Percentiles rank a stretch among this genome's conserved stretches.
phyloP scores from a whole-genome alignment of 1,140 invertebrate genomes.

The Reticulitermes speratus region DNA sequence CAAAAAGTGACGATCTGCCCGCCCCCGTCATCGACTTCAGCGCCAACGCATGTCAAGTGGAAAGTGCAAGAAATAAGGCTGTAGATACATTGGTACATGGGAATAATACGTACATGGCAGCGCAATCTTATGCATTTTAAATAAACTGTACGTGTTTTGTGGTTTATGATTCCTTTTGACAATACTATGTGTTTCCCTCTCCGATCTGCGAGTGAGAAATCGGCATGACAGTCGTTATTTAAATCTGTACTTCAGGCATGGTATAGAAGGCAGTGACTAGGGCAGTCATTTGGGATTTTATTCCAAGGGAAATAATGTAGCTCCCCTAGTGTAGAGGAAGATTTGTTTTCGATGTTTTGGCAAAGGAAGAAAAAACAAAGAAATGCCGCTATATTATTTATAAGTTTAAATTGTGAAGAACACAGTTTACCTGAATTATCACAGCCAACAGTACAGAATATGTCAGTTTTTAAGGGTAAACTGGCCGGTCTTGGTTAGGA shows the following conservation, averaged over 20 bases:
- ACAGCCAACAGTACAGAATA: neutral
- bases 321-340: neutral
- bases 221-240: neutral
- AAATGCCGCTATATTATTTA: neutral
- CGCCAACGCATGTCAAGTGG: conserved; percentile 22
- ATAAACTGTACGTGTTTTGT: neutral
- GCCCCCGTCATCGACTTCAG: conserved; percentile 26
- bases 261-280: neutral
- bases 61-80: conserved; percentile 12
- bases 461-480: neutral
- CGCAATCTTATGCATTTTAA: neutral
- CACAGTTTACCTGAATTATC: neutral
- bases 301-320: neutral
- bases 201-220: neutral
- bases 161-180: neutral
- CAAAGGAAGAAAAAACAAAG: neutral
- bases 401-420: neutral
- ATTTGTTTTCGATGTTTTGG: neutral
- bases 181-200: neutral
- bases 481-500: neutral
- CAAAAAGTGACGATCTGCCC: conserved; percentile 31
- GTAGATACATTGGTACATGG: neutral
- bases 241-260: neutral
- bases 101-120: neutral
- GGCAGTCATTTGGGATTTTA: neutral